Evolutionary conservation across 2,797 vertebrate genomes (phyloP), one percentile per base, ranked within the genome.

Genomic region (Acridotheres tristis): DNA sequence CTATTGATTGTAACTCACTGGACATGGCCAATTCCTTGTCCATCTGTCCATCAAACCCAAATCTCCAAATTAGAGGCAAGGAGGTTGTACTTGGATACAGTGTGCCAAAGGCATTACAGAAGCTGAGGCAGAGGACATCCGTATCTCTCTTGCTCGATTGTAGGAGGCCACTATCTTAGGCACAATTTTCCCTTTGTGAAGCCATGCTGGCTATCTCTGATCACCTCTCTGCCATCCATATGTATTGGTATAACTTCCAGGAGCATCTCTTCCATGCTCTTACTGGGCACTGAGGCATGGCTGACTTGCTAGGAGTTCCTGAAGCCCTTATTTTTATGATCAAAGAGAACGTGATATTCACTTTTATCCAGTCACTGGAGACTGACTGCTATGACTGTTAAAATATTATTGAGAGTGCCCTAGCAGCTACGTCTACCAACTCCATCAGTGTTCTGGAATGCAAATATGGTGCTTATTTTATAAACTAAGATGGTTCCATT

Each of bases 1-100:
- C 13, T 1, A 0, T 73, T 90, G 25, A 30, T 48, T 94, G n/a
- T 34, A 82, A 20, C 11, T 81, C 0, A 0, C 4, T 81, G 34
- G 27, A n/a, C 6, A 3, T 47, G 45, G n/a, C 25, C 36, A 36
- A 0, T 66, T 81, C 40, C 30, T 77, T 61, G 53, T 62, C 13
- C 36, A 22, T 54, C 10, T n/a, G 6, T 40, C 27, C 5, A 2
- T 80, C 54, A 91, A 65, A 57, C 38, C 36, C 8, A 0, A 10
- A 7, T 81, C 34, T 77, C n/a, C 40, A 59, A 79, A 26, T 45
- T 6, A 82, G 36, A 50, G 9, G 13, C 30, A 50, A 63, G 17
- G 32, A 43, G 17, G 11, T 26, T 69, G 22, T 19, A 23, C 34
- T 45, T 59, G 21, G 16, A 34, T 38, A 8, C 36, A 18, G 29